Percentiles rank a stretch among this genome's conserved stretches.
Evolutionary conservation across 2,797 vertebrate species (phyloP).

Genomic region (Champsocephalus gunnari): DNA sequence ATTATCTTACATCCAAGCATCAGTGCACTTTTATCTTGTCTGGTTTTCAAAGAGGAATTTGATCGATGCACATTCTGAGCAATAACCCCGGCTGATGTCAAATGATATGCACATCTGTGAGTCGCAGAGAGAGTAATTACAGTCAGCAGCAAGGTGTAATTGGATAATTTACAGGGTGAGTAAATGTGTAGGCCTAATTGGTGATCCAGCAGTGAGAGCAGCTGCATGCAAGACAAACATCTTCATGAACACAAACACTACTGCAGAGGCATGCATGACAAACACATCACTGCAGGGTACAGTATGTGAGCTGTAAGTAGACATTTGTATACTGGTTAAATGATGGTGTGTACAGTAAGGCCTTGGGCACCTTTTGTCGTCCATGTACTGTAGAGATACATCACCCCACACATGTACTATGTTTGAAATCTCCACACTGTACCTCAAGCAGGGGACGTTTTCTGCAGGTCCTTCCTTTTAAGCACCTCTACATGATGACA

Average conservation of each 20-base stretch:
- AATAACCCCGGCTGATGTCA: constrained; percentile 3
- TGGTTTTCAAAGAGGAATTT: constrained; percentile 12
- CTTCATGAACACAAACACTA: constrained; percentile 39
- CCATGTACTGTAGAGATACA: not conserved
- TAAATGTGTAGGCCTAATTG: constrained; percentile 67
- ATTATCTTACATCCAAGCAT: not conserved
- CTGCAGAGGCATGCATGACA: constrained; percentile 6
- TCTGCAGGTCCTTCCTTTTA: too few relatives aligned
- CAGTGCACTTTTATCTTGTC: constrained; percentile 7
- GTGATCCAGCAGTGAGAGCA: constrained; percentile 61
- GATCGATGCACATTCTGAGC: constrained; percentile 21
- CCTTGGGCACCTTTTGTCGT: not conserved
- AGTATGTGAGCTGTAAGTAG: constrained; percentile 32
- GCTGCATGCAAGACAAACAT: constrained; percentile 48
- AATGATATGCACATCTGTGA: constrained; percentile 45
- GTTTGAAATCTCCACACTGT: not conserved
- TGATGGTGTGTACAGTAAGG: not conserved
- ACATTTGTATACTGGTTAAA: not conserved
- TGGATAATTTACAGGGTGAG: constrained; percentile 64
- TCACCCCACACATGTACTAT: not conserved
- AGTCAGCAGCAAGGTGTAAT: constrained; percentile 57
- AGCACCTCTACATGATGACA: not conserved
- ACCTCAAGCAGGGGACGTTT: too few relatives aligned
- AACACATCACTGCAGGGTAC: constrained; percentile 11
- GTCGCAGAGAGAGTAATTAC: constrained; percentile 48